These are phyloP conservation scores for Ophiodon elongatus DNA, from an alignment of 2,113 vertebrate species.

Conservation along the genomic window DNA sequence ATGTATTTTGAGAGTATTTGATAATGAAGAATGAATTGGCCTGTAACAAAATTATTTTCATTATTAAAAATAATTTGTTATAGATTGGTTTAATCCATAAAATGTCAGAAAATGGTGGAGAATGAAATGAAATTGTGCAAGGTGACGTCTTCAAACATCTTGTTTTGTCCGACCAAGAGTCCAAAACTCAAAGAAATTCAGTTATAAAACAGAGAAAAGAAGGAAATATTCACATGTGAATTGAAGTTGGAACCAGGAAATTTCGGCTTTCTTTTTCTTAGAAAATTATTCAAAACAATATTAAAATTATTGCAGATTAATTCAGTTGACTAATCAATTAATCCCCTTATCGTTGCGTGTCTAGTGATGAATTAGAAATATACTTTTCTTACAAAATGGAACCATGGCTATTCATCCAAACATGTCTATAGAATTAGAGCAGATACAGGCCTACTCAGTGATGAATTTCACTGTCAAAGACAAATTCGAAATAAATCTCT, in stretches of 20 bases:
- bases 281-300: not conserved
- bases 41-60: not conserved
- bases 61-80: not conserved
- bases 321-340: not conserved
- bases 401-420: slow-evolving; percentile 25
- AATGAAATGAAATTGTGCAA: not conserved
- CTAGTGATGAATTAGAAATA: not conserved
- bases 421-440: slow-evolving; percentile 64
- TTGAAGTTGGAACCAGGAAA: not conserved
- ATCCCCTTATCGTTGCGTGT: not conserved
- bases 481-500: slow-evolving; percentile 81
- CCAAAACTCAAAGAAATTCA: not conserved
- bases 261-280: not conserved
- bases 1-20: not conserved
- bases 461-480: slow-evolving; percentile 81
- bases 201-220: not conserved
- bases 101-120: not conserved
- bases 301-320: not conserved
- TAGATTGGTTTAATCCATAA: not conserved
- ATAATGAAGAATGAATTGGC: not conserved
- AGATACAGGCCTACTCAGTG: slow-evolving; percentile 56
- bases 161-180: not conserved
- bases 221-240: not conserved
- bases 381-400: slow-evolving; percentile 12
- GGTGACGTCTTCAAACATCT: not conserved